Evolutionary conservation across 2,888 invertebrate genomes (phyloP).

Genomic region (Tortricodes alternella): DNA sequence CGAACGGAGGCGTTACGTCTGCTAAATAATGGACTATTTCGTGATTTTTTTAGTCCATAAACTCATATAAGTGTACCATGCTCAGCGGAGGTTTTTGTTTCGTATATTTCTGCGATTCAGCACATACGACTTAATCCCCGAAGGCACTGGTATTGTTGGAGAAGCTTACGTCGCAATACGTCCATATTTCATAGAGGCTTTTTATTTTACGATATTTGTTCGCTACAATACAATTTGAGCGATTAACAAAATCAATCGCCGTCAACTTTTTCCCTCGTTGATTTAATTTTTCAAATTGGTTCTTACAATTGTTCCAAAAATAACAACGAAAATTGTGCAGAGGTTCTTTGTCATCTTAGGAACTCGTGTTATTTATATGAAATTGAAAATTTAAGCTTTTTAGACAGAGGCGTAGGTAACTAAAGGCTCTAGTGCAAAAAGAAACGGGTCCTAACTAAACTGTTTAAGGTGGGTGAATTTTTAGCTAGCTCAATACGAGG

Average conservation of each 20-base stretch:
- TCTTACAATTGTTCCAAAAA: background rate
- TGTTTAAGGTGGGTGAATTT: no score
- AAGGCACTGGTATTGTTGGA: constrained; percentile 32
- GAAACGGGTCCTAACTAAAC: no score
- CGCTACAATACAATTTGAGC: constrained; percentile 18
- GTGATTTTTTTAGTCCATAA: constrained; percentile 41
- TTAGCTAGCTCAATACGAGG: no score
- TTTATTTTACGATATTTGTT: constrained; percentile 21
- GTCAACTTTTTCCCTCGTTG: background rate
- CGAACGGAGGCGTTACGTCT: constrained; percentile 54
- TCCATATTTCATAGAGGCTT: constrained; percentile 28
- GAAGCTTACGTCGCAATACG: constrained; percentile 32
- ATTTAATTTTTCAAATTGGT: background rate
- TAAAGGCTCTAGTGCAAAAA: no score
- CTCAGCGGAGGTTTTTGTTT: constrained; percentile 14
- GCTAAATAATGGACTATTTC: constrained; percentile 53
- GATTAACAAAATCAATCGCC: constrained; percentile 22
- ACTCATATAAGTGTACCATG: constrained; percentile 26
- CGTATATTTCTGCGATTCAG: constrained; percentile 29
- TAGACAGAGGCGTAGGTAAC: no score
- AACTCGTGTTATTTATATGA: no score
- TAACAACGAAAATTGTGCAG: no score
- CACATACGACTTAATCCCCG: constrained; percentile 30
- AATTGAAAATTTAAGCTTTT: no score
- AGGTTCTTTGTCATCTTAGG: no score